Evolutionary conservation across 2,888 invertebrate genomes (phyloP).

Genomic region (Ariolimax columbianus): DNA sequence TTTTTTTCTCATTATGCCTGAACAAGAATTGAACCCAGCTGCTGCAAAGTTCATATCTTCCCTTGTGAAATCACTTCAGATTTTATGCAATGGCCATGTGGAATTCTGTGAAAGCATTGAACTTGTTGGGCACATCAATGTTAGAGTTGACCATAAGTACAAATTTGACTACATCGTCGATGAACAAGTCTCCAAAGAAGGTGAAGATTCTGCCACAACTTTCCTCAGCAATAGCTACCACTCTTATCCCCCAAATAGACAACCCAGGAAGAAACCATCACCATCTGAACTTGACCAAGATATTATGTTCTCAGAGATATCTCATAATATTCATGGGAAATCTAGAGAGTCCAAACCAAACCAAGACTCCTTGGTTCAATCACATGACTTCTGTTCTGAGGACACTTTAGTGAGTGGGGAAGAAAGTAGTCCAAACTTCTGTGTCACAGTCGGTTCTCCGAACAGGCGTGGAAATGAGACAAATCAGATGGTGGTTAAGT

Average conservation of each 20-base stretch:
- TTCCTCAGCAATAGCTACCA: slow-evolving; percentile 57
- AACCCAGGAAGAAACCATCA: slow-evolving; percentile 16
- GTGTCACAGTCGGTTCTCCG: slow-evolving; percentile 24
- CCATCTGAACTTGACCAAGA: slow-evolving; percentile 24
- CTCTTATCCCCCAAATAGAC: slow-evolving; percentile 48
- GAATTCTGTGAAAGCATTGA: slow-evolving; percentile 55
- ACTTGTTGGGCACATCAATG: slow-evolving; percentile 54
- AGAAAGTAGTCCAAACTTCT: slow-evolving; percentile 29
- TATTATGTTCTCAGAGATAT: slow-evolving; percentile 35
- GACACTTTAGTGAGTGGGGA: slow-evolving; percentile 1
- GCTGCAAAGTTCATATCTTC: slow-evolving; percentile 53
- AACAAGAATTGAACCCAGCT: slow-evolving; percentile 46
- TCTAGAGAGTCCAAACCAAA: neutral
- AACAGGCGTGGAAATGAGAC: neutral
- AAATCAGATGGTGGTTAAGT: slow-evolving; percentile 45
- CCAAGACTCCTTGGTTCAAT: neutral
- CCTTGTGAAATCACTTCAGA: slow-evolving; percentile 55
- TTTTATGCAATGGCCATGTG: slow-evolving; percentile 55
- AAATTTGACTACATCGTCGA: slow-evolving; percentile 55
- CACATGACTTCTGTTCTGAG: slow-evolving; percentile 12
- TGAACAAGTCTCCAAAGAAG: slow-evolving; percentile 53
- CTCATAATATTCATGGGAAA: slow-evolving; percentile 9
- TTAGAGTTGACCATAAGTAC: slow-evolving; percentile 52
- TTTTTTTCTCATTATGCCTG: slow-evolving; percentile 36
- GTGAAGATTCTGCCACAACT: slow-evolving; percentile 51